Evolutionary conservation across 92 coral and sea anemone genomes (phyloP).

Genomic region (Scolanthus callimorphus): DNA sequence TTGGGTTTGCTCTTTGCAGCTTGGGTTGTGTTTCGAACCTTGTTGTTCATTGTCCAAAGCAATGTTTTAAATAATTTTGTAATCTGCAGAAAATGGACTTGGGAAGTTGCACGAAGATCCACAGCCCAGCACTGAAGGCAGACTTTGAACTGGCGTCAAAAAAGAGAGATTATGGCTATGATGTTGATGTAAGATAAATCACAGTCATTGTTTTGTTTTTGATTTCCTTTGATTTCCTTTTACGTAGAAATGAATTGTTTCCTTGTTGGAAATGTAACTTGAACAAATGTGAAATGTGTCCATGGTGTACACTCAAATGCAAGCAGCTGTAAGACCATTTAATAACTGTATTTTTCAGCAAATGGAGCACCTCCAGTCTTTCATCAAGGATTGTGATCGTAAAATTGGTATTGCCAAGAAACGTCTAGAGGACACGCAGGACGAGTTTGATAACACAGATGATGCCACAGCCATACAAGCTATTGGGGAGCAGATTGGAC

Average conservation of each 20-base stretch:
- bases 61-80: too few species aligned
- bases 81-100: conserved; percentile 97
- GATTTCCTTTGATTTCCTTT: too few species aligned
- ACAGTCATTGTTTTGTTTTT: too few species aligned
- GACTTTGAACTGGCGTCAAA: conserved; percentile 84
- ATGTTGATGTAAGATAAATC: conserved; percentile 92
- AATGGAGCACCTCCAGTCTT: conserved; percentile 97
- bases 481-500: conserved; percentile 91
- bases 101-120: conserved; percentile 88
- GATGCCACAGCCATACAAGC: conserved; percentile 98
- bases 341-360: conserved; percentile 66
- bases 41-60: too few species aligned
- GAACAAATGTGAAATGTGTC: too few species aligned
- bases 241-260: too few species aligned
- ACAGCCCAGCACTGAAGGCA: conserved; percentile 89
- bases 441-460: conserved; percentile 76
- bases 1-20: too few species aligned
- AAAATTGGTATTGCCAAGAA: conserved; percentile 95
- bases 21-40: too few species aligned
- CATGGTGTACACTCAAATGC: too few species aligned
- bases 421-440: conserved; percentile 95
- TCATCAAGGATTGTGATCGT: conserved; percentile 97
- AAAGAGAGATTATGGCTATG: conserved; percentile 88
- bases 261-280: too few species aligned
- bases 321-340: too few species aligned